Evolutionary conservation across 2,797 vertebrate species (phyloP).

Genomic region (Chloroceryle inda): DNA sequence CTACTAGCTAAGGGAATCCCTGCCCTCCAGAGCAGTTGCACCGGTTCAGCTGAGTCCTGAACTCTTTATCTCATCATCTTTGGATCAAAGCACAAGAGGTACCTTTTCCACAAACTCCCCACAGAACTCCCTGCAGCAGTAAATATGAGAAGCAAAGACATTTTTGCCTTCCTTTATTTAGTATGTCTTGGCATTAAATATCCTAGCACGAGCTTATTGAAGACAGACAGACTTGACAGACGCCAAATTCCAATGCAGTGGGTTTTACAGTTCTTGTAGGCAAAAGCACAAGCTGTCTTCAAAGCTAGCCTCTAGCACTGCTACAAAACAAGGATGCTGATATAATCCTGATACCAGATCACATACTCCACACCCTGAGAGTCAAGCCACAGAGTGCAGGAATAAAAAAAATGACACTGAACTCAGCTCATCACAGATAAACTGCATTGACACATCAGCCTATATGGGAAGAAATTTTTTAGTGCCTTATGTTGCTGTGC

Average conservation of each 20-base stretch:
- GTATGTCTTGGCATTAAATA: background rate
- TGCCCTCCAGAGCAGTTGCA: background rate
- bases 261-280: background rate
- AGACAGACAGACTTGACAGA: background rate
- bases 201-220: background rate
- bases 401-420: background rate
- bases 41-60: background rate
- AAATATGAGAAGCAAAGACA: background rate
- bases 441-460: background rate
- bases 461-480: background rate
- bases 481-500: background rate
- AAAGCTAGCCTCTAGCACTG: background rate
- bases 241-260: background rate
- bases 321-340: background rate
- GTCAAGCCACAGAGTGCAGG: background rate
- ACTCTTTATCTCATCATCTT: background rate
- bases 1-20: background rate
- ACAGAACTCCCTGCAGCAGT: background rate
- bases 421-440: background rate
- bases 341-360: background rate
- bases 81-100: background rate
- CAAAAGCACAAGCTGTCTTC: background rate
- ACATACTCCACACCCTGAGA: background rate
- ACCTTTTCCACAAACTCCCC: background rate
- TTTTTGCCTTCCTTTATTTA: conserved; percentile 3